phyloP scores from a whole-genome alignment of 2,888 invertebrate genomes.

The Uloborus plumipes region DNA sequence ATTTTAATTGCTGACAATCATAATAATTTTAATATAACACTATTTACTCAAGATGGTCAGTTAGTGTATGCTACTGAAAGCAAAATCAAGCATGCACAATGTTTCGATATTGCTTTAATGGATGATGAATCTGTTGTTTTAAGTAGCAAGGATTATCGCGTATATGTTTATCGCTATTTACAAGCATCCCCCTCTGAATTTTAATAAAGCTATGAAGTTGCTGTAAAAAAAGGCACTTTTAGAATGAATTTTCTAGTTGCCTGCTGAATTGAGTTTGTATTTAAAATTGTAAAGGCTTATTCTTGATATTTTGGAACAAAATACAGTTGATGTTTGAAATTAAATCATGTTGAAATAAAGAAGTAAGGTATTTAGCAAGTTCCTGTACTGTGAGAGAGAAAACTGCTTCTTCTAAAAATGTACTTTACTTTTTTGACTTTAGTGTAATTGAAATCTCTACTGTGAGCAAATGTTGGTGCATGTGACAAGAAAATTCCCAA shows the following conservation, averaged over 20 bases:
- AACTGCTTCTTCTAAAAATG: too few species aligned
- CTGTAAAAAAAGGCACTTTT: too few species aligned
- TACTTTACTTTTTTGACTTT: too few species aligned
- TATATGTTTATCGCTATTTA: slow-evolving; percentile 99
- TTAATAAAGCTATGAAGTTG: slow-evolving; percentile 11
- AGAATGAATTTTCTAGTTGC: neutral
- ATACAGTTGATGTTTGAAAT: neutral
- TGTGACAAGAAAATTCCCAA: too few species aligned
- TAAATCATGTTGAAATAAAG: slow-evolving; percentile 41
- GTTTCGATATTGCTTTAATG: slow-evolving; percentile 99
- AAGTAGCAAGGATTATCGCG: slow-evolving; percentile 98
- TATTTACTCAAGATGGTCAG: slow-evolving; percentile 97
- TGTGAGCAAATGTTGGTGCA: too few species aligned
- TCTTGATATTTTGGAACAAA: too few species aligned
- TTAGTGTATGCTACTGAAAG: slow-evolving; percentile 98
- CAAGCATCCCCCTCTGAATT: slow-evolving; percentile 66
- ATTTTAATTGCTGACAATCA: slow-evolving; percentile 99
- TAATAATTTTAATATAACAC: slow-evolving; percentile 99
- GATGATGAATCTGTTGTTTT: slow-evolving; percentile 98
- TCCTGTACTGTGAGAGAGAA: too few species aligned
- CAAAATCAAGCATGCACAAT: slow-evolving; percentile 99
- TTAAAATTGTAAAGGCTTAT: too few species aligned
- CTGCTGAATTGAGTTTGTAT: too few species aligned
- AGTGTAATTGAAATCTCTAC: too few species aligned
- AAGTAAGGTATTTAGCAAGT: too few species aligned